Evolutionary conservation across 2,797 vertebrate species (phyloP), one percentile per base, ranked within the genome.

Genomic region (Synanceia verrucosa): DNA sequence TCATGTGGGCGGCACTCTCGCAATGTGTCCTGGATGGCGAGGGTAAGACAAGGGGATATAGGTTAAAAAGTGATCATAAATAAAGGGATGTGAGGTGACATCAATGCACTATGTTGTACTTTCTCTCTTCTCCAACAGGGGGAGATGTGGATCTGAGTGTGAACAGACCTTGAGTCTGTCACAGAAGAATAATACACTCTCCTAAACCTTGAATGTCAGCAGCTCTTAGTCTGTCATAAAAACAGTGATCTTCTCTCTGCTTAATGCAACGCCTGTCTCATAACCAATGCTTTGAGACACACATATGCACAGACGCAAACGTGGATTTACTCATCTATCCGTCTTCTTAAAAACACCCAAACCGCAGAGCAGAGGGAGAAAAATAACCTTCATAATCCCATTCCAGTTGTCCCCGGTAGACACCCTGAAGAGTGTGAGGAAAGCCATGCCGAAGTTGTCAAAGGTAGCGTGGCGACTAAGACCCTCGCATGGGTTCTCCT

Each of bases 321-420:
- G 80, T 19, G 18, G 53, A 63, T 46, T 36, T 61, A 47, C 58
- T 10, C 1, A 1, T 73, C 62, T 12, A 52, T 79, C 70, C 67
- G 55, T 85, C 75, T 50, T 77, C 65, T 61, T 71, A 59, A 65
- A 82, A 55, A n/a, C 37, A 65, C 53, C 65, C 64, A 68, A 26
- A 53, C 28, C 61, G 50, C 29, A 24, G 39, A 53, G 28, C 18
- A 72, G 21, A 77, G 36, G 26, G 56, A 67, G 36, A 70, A 62
- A 50, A 75, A 68, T 70, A 96, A 97, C 97, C 97, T 99, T 99
- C 97, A 99, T 98, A 90, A 99, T 99, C 18, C 97, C 97, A 0
- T 98, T 99, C 97, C 97, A 99, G 94, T 99, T 99, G 94, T 99
- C 97, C 5, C 97, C 97, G 0, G 97, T 99, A 16, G 97, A 99